Evolutionary conservation across 2,797 vertebrate species (phyloP), one percentile per base, ranked within the genome.

Genomic region (Sparidentex hasta): DNA sequence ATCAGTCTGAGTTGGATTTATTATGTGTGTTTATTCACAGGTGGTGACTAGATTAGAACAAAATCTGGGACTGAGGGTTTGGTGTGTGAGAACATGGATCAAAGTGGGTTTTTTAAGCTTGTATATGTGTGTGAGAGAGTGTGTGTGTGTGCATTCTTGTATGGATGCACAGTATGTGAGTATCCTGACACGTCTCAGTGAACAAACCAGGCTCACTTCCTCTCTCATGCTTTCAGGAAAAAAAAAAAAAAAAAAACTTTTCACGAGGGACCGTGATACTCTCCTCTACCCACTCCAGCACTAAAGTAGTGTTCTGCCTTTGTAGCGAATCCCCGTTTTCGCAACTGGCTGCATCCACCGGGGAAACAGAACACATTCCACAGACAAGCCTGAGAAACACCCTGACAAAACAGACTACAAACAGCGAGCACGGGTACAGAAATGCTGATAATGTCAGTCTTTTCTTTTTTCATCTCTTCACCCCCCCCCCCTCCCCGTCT

Each of bases 401-500:
- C 73, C 65, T 38, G 78, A 90, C 89, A 91, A 86, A 92, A 89
- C 71, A 78, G 84, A 87, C 84, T 80, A 90, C 87, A 92, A 88
- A 90, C 83, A 78, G 44, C 0, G 1, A 81, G 79, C 55, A 33
- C 5, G 7, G 61, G 48, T 69, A 85, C 83, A 89, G 80, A 83
- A 90, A 83, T 54, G 75, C 84, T 82, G 91, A 89, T 89, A 90
- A 83, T 5, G 58, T 84, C 77, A 65, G 63, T 82, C 54, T 65
- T 52, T 52, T 52, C 4, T 50, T 65, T 25, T 44, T 67, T 29
- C 20, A 47, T 80, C 44, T 50, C 33, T 63, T 70, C 52, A 43
- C 44, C 41, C 55, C 48, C 33, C 33, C 33, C n/a, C n/a, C n/a
- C 27, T 20, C 25, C 25, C 25, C 25, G 38, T 78, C 78, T 83